These are phyloP conservation scores for Dinothrombium tinctorium DNA, from an alignment of 1,140 invertebrate species.

Conservation along the genomic window DNA sequence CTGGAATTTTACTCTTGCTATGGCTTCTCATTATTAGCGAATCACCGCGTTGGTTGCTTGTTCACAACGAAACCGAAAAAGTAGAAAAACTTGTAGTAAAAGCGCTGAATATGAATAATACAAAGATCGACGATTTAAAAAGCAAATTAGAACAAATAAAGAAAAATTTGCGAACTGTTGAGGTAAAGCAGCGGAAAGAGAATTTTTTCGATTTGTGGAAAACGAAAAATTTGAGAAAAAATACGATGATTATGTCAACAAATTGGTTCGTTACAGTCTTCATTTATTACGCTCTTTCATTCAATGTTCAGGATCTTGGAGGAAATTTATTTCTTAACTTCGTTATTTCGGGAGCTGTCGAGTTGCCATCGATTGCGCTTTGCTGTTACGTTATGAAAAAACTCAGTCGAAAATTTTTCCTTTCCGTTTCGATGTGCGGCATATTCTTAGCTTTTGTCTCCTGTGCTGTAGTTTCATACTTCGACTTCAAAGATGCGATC, in stretches of 20 bases:
- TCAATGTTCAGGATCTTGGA: constrained; percentile 45
- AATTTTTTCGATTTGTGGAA: constrained; percentile 7
- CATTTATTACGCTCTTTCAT: constrained; percentile 49
- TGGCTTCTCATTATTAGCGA: too few species aligned
- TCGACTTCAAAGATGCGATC: background rate
- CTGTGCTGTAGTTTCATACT: too few species aligned
- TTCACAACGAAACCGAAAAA: too few species aligned
- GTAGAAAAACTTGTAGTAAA: too few species aligned
- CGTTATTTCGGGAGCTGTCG: constrained; percentile 45
- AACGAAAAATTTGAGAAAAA: constrained; percentile 10
- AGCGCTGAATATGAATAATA: too few species aligned
- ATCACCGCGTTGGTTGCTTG: too few species aligned
- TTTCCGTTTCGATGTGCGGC: constrained; percentile 7
- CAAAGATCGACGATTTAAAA: too few species aligned
- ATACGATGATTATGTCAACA: constrained; percentile 13
- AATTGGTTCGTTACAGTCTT: constrained; percentile 18
- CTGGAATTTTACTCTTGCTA: too few species aligned
- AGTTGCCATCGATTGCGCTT: constrained; percentile 45
- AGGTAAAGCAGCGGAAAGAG: too few species aligned
- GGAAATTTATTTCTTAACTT: constrained; percentile 51
- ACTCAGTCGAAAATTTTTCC: constrained; percentile 2
- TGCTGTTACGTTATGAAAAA: constrained; percentile 24
- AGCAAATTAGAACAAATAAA: too few species aligned
- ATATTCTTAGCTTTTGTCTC: constrained; percentile 3
- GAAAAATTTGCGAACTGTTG: too few species aligned